Conservation (phyloP, 1,140 invertebrate genomes). For the Penaeus vannamei region DNA sequence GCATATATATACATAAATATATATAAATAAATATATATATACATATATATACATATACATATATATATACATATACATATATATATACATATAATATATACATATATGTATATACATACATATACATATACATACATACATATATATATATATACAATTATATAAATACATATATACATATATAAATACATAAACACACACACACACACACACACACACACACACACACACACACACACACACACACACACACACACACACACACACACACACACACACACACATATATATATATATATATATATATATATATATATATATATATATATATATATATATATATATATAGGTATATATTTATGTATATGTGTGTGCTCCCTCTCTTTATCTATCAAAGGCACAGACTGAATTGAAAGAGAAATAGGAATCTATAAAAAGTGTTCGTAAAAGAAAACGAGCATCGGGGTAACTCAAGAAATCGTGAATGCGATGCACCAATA, state of each 20-base stretch:
- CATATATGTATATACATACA: neutral
- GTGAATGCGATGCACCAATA: no score
- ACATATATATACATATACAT: conserved; percentile 21
- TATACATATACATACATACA: neutral
- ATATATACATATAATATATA: neutral
- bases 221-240: neutral
- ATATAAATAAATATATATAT: conserved; percentile 17
- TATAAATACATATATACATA: conserved; percentile 2
- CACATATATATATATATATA: conserved; percentile 21
- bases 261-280: conserved; percentile 2
- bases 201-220: no score
- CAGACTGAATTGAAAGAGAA: no score
- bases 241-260: neutral
- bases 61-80: conserved; percentile 27
- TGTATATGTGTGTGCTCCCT: neutral
- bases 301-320: neutral
- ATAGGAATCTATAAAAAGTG: no score
- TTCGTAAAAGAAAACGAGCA: no score
- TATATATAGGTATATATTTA: no score
- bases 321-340: no score
- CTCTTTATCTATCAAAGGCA: neutral
- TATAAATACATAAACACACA: neutral
- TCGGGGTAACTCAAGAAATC: no score
- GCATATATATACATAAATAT: conserved; percentile 24
- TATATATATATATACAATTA: conserved; percentile 19